Evolutionary conservation across 2,888 invertebrate genomes (phyloP), one percentile per base, ranked within the genome.

Genomic region (Physocephala rufipes): DNA sequence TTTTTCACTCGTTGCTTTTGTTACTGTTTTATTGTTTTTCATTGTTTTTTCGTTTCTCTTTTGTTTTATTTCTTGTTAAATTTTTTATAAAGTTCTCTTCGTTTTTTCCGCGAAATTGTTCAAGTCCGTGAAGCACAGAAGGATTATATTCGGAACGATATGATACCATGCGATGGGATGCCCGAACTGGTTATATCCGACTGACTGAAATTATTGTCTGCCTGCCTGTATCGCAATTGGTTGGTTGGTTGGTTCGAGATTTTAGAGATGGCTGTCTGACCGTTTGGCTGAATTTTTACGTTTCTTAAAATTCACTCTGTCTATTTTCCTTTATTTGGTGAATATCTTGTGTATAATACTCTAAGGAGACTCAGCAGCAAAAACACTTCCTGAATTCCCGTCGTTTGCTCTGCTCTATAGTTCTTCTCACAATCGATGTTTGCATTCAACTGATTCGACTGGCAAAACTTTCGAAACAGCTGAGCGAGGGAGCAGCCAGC

Each of bases 381-480:
- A 68, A 47, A 45, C 59, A 47, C 19, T 19, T n/a, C 26, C 43
- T 55, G n/a, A n/a, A 16, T 15, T 62, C 47, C 19, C 26, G 16
- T 51, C 28, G 51, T 30, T 53, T 43, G 67, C 55, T 68, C 24
- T 51, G 64, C 28, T 45, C 21, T 15, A 43, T 49, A 66, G 74
- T 51, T 74, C 71, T 70, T 74, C 65, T 70, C 73, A 49, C 74
- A 68, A 58, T 45, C 70, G 65, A 66, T 73, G 74, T 73, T 70
- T 67, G 70, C 73, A 28, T 70, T 68, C 73, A 71, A 74, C 74
- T 74, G 72, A 74, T 67, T 70, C 67, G 70, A 65, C 47, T 63
- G 72, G 59, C 75, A 72, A 69, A 73, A 78, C 77, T 77, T 78
- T 77, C 77, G 76, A 76, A 78, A 77, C 77, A 78, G 78, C 78